Base-by-base conservation (phyloP, 1,140 invertebrate genomes). In the Anagrus nilaparvatae region DNA sequence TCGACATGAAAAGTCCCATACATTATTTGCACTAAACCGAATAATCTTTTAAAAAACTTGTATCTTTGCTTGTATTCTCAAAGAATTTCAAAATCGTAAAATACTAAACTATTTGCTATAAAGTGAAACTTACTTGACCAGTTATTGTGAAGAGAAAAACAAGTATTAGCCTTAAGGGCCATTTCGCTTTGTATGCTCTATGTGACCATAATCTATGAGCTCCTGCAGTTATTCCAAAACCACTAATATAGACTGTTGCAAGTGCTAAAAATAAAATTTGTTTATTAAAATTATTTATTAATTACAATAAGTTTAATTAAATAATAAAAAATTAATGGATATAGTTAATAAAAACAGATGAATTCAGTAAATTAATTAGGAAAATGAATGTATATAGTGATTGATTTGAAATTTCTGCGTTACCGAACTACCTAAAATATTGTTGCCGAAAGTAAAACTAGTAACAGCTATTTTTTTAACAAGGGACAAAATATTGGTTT, bases 131-230 rank as follows among this genome's bases (percentile, higher is more conserved):
- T 65, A 88, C 86, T 74, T 92, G 87, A 47, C 84, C 80, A 13
- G 87, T 79, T 31, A 90, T 75, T 7, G 84, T 87, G 53, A 92
- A 84, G n/a, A 86, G 72, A 17, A 87, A 48, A 0, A 82, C 74
- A 8, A 94, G 69, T 29, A 93, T 55, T 14, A 90, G 55, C 48
- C 82, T 66, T n/a, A 92, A 62, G 0, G 86, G 88, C 60, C 81
- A 73, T 50, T 73, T 81, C 2, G 90, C 90, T 64, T 88, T 87
- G 69, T 91, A 94, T 0, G 87, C 77, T 47, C 81, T 71, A 62
- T 95, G 91, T 12, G 87, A 79, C 88, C 88, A 95, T 24, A 93
- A 69, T 43, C 90, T 72, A 59, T 94, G 90, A 3, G 82, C 86
- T 23, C 91, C 90, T 10, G 87, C 89, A 5, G 91, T 95, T 18